These are phyloP conservation scores for Charaxes varanes DNA, from an alignment of 1,140 invertebrate genomes.

Conservation along the genomic window DNA sequence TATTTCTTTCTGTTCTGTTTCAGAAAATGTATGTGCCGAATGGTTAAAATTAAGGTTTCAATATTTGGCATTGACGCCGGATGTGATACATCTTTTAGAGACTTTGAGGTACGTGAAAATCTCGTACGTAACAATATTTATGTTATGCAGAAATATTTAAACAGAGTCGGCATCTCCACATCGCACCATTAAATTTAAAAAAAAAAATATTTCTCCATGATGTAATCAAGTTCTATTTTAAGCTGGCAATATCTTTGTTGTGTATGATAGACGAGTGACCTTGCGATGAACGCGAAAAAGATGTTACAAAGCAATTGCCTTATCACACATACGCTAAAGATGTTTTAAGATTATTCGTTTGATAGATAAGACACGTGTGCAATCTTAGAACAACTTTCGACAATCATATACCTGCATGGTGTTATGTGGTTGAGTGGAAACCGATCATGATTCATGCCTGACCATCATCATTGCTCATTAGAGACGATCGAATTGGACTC, in stretches of 20 bases:
- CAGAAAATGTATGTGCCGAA: slow-evolving; percentile 80
- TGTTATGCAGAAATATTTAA: slow-evolving; percentile 70
- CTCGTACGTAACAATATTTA: slow-evolving; percentile 21
- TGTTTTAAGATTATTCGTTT: slow-evolving; percentile 20
- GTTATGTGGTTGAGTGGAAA: slow-evolving; percentile 53
- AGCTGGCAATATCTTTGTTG: slow-evolving; percentile 39
- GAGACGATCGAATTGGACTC: slow-evolving; percentile 6
- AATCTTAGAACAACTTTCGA: slow-evolving; percentile 26
- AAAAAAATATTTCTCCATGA: slow-evolving; percentile 63
- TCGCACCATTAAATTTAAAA: neutral
- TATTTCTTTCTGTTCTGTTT: slow-evolving; percentile 51
- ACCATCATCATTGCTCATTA: slow-evolving; percentile 17
- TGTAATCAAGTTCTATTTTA: slow-evolving; percentile 31
- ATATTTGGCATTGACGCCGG: slow-evolving; percentile 78
- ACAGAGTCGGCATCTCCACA: slow-evolving; percentile 2
- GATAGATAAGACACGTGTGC: neutral
- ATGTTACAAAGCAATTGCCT: slow-evolving; percentile 15
- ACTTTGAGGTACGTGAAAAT: slow-evolving; percentile 74
- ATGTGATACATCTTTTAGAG: slow-evolving; percentile 79
- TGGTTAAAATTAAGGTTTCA: slow-evolving; percentile 86
- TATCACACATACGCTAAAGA: slow-evolving; percentile 12
- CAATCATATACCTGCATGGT: slow-evolving; percentile 49
- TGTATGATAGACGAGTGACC: neutral
- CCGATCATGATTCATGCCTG: too few species aligned
- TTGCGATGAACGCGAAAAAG: neutral